Base-by-base conservation (phyloP, 2,797 vertebrate genomes). In the Pseudotriccus pelzelni region DNA sequence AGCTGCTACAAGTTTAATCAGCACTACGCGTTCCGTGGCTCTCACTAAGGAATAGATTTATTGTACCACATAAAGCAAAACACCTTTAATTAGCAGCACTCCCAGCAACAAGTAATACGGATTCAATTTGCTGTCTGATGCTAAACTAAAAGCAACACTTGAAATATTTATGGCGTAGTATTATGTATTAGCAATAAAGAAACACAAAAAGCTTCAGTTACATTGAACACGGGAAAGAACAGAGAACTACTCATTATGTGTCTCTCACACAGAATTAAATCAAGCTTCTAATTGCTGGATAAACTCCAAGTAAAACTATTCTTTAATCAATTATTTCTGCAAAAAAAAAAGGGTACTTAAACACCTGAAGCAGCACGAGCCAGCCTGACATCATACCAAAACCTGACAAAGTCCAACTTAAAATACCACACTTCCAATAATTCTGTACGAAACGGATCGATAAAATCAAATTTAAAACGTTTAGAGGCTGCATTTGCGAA, bases 81-180 rank as follows among this genome's bases (percentile, higher is more conserved):
- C 59, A 67, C 50, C n/a, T 59, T 93, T 91, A 93, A 85, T 85
- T 92, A 92, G 87, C 3, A 22, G 68, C 34, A 67, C 34, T 75
- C 39, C 23, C 36, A 50, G 63, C 75, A 91, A 78, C 50, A 84
- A 69, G 75, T 75, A 92, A 90, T 34, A 68, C 16, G 11, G 73
- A 64, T 59, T 84, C 53, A 70, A 75, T 85, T 55, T 91, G 66
- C 79, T 74, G 46, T 74, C 41, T 90, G 77, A 78, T 81, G 70
- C 62, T 79, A 59, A 94, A 90, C 58, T 69, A 79, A 95, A 90
- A 73, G 36, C 70, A 76, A 28, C 43, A 63, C 80, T 79, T 95
- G 46, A 90, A 95, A 88, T 90, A 96, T 88, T 91, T 94, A 90
- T 25, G 23, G 36, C 60, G 75, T 44, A 89, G 56, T 86, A 76